Evolutionary conservation across 2,888 invertebrate species (phyloP).

Genomic region (Dasysyrphus albostriatus): DNA sequence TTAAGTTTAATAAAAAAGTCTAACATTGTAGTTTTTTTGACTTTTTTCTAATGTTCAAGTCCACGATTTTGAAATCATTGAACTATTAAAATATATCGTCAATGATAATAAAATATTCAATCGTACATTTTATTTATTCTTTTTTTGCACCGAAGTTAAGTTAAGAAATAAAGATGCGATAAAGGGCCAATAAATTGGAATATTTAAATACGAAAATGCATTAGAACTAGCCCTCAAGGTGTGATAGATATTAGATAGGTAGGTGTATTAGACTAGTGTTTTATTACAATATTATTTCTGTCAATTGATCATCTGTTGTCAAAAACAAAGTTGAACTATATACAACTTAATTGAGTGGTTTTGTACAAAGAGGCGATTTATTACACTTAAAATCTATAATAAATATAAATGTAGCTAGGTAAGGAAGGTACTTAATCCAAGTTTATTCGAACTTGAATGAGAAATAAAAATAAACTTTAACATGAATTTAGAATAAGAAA

Average conservation of each 20-base stretch:
- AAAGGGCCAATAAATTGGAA: conserved; percentile 67
- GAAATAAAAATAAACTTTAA: not conserved
- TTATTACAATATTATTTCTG: conserved; percentile 64
- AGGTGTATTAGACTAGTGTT: conserved; percentile 52
- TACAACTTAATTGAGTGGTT: conserved; percentile 47
- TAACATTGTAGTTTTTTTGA: no score
- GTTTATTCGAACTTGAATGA: not conserved
- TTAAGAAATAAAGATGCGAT: conserved; percentile 16
- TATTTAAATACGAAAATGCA: conserved; percentile 56
- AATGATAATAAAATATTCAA: no score
- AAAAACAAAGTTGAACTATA: conserved; percentile 46
- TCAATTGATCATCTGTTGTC: conserved; percentile 68
- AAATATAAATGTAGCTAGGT: conserved; percentile 8
- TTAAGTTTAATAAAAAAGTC: no score
- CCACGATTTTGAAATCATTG: no score
- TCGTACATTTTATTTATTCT: no score
- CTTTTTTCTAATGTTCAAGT: no score
- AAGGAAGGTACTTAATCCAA: not conserved
- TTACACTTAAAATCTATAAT: conserved; percentile 13
- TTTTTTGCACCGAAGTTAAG: not conserved
- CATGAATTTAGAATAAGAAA: not conserved
- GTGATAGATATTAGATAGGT: conserved; percentile 29
- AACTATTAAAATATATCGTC: no score
- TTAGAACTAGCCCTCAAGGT: conserved; percentile 42
- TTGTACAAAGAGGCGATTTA: conserved; percentile 23